Conservation (phyloP, 2,797 vertebrate genomes). For the Epinephelus malabaricus region DNA sequence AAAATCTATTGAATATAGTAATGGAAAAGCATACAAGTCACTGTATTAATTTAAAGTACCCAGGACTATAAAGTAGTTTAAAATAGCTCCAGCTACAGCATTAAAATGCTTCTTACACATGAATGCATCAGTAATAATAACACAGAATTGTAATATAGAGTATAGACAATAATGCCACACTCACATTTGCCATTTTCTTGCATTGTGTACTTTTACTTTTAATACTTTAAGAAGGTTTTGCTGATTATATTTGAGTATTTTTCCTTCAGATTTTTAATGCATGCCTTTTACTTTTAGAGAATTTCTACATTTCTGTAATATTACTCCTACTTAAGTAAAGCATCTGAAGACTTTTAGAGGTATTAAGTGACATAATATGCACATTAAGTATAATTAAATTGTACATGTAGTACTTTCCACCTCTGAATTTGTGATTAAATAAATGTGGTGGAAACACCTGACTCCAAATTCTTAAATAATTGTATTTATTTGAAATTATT, state of each 20-base stretch:
- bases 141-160: not conserved
- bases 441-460: too few relatives aligned
- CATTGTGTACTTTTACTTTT: too few relatives aligned
- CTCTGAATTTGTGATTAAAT: too few relatives aligned
- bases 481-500: not conserved
- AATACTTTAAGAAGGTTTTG: not conserved
- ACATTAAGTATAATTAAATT: too few relatives aligned
- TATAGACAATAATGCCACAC: not conserved
- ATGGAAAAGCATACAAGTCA: not conserved
- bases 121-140: not conserved
- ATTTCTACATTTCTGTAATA: not conserved
- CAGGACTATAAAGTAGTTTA: not conserved
- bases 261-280: too few relatives aligned
- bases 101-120: not conserved
- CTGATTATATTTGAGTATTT: not conserved
- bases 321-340: not conserved
- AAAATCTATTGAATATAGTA: too few relatives aligned
- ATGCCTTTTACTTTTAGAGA: too few relatives aligned
- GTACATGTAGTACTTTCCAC: too few relatives aligned
- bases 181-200: too few relatives aligned
- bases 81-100: not conserved
- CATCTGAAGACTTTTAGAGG: too few relatives aligned
- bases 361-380: not conserved
- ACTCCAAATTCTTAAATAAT: not conserved
- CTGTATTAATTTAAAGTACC: not conserved